Evolutionary conservation across 2,888 invertebrate genomes (phyloP).

Genomic region (Scrobipalpa atriplicella): DNA sequence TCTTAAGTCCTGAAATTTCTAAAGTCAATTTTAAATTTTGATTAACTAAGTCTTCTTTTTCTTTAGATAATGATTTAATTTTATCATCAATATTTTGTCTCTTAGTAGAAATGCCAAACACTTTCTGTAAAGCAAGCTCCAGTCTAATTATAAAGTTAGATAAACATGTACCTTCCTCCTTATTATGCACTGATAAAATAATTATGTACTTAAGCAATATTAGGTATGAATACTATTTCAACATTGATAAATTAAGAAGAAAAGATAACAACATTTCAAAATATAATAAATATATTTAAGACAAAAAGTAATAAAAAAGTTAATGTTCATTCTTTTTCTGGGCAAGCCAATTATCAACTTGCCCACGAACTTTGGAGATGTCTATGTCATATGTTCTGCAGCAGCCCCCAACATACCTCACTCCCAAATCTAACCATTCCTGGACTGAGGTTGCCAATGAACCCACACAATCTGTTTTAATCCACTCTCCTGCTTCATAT

Average conservation of each 20-base stretch:
- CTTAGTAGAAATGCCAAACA: slow-evolving; percentile 64
- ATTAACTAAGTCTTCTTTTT: slow-evolving; percentile 59
- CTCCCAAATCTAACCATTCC: slow-evolving; percentile 91
- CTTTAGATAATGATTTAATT: slow-evolving; percentile 53
- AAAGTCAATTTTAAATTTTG: slow-evolving; percentile 58
- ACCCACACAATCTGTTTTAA: slow-evolving; percentile 69
- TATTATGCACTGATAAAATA: neutral
- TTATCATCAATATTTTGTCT: slow-evolving; percentile 62
- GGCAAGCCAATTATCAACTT: slow-evolving; percentile 52
- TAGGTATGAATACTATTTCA: neutral
- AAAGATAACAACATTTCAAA: neutral
- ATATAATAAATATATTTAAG: neutral
- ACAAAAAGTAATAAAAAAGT: neutral
- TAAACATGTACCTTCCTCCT: neutral
- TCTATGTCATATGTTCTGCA: slow-evolving; percentile 92
- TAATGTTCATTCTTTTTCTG: neutral
- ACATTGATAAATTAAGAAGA: neutral
- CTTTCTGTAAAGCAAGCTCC: slow-evolving; percentile 54
- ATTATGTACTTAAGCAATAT: neutral
- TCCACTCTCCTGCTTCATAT: slow-evolving; percentile 87
- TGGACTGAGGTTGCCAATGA: slow-evolving; percentile 86
- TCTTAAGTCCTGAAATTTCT: slow-evolving; percentile 62
- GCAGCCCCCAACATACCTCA: slow-evolving; percentile 94
- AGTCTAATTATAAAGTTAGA: neutral
- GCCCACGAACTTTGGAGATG: slow-evolving; percentile 83